Evolutionary conservation across 2,888 invertebrate genomes (phyloP), one percentile per base, ranked within the genome.

Genomic region (Strigamia crassipes): DNA sequence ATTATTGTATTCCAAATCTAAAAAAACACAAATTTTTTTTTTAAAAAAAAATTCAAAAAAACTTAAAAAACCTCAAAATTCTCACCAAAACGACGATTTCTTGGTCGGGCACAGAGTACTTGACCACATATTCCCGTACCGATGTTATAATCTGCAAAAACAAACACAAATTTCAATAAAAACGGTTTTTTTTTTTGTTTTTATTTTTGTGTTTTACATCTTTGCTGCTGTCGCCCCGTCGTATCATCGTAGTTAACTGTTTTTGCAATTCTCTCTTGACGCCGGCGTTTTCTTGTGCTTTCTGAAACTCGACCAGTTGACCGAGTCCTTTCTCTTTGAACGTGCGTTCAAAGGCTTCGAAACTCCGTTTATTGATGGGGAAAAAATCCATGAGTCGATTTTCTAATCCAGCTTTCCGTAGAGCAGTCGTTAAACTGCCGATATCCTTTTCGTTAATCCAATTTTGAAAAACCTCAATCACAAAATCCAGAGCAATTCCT

Each of bases 1-100:
- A 98, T 98, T 86, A 98, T 92, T 84, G 96, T 95, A 85, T 92
- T 93, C 97, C 97, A 98, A 86, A 97, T 92, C 95, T 95, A 83
- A 83, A 79, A n/a, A n/a, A n/a, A n/a, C n/a, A n/a, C n/a, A n/a
- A n/a, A n/a, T n/a, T n/a, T n/a, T n/a, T n/a, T n/a, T n/a, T n/a
- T n/a, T n/a, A n/a, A n/a, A n/a, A n/a, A n/a, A n/a, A n/a, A n/a
- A n/a, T n/a, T n/a, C n/a, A n/a, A n/a, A n/a, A n/a, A n/a, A n/a
- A n/a, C n/a, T n/a, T n/a, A n/a, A n/a, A n/a, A n/a, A n/a, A n/a
- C n/a, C n/a, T n/a, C n/a, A n/a, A 82, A 79, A 80, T 41, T 10
- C 83, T 41, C 83, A 78, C 95, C 89, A 96, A 91, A 86, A 93
- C 92, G 86, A 94, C 92, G 85, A 95, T 93, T 90, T 97, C 97